Conservation (phyloP, 2,797 vertebrate species). For the Tragelaphus eurycerus region DNA sequence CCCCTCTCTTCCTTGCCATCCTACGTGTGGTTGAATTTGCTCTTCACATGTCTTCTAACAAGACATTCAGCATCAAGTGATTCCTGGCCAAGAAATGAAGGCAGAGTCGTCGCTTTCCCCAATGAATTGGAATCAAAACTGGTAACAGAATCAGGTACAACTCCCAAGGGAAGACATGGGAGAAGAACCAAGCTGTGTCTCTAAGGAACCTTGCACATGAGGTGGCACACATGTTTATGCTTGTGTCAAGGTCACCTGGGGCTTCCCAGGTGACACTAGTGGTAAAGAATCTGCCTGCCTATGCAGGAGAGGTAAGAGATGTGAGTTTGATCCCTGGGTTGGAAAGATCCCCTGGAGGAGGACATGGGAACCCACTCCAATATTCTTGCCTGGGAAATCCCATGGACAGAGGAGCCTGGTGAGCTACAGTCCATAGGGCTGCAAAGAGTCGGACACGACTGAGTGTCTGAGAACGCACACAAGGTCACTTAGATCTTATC, state of each 20-base stretch:
- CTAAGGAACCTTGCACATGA: background rate
- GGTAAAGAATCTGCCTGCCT: background rate
- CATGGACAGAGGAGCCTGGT: background rate
- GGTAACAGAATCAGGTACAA: background rate
- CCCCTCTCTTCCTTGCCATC: background rate
- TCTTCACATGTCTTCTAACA: background rate
- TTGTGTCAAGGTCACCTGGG: background rate
- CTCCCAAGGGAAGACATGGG: background rate
- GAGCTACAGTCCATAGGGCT: background rate
- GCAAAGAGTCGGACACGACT: background rate
- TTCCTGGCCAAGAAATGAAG: background rate
- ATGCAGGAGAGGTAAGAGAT: background rate
- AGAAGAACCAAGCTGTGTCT: background rate
- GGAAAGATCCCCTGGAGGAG: background rate
- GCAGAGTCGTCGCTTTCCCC: background rate
- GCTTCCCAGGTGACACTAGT: background rate
- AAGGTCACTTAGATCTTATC: background rate
- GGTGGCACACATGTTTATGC: background rate
- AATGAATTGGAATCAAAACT: background rate
- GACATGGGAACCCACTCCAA: background rate
- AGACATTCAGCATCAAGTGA: background rate
- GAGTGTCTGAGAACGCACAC: background rate
- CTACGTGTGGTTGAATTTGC: background rate
- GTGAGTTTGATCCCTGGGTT: background rate
- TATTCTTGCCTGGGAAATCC: background rate